These are phyloP conservation scores for Ceratina calcarata DNA, from an alignment of 1,140 invertebrate genomes.

Conservation along the genomic window DNA sequence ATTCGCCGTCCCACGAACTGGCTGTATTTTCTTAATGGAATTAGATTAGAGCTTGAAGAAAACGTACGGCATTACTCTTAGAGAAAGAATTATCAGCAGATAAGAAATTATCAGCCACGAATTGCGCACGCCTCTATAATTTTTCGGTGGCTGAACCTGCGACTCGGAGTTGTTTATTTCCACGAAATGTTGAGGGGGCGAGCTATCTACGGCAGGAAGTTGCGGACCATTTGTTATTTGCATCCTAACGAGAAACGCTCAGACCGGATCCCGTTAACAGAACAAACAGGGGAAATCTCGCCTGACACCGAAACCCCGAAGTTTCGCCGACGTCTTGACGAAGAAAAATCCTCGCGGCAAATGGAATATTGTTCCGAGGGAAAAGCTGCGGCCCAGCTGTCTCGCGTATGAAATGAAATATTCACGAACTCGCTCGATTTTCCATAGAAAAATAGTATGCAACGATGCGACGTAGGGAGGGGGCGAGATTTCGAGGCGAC, in stretches of 20 bases:
- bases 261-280: not conserved
- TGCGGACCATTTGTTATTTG: slow-evolving; percentile 14
- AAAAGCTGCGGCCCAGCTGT: not conserved
- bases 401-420: not conserved
- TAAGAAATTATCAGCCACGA: too few relatives aligned
- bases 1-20: too few relatives aligned
- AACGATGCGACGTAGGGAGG: too few relatives aligned
- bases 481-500: not conserved
- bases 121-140: not conserved
- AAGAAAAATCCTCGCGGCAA: not conserved
- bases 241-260: slow-evolving; percentile 11
- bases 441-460: not conserved
- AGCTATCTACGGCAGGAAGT: not conserved
- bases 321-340: not conserved
- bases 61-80: too few relatives aligned
- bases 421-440: slow-evolving; percentile 3
- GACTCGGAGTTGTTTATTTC: not conserved
- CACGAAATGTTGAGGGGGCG: not conserved
- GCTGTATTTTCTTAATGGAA: too few relatives aligned
- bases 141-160: not conserved
- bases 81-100: too few relatives aligned
- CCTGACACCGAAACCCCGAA: not conserved
- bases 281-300: not conserved
- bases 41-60: too few relatives aligned
- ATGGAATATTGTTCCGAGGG: not conserved